phyloP scores from a whole-genome alignment of 1,140 invertebrate species.

The Laupala kohalensis region DNA sequence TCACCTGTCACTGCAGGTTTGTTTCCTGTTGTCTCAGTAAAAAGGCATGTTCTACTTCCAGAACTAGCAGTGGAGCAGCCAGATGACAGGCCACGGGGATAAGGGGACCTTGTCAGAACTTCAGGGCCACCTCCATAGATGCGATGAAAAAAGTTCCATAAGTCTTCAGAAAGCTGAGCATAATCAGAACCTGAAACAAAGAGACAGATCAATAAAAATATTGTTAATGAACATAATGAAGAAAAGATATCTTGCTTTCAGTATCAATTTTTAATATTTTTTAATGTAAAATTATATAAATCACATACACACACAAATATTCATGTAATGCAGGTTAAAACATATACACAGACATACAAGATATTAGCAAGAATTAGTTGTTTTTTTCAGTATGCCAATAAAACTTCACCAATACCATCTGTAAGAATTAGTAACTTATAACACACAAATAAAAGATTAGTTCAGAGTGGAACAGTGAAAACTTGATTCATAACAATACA shows the following conservation, averaged over 20 bases:
- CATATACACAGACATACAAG: no score
- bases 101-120: conserved; percentile 35
- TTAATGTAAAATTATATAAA: no score
- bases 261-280: no score
- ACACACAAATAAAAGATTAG: not conserved
- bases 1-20: not conserved
- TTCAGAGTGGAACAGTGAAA: not conserved
- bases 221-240: no score
- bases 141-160: conserved; percentile 71
- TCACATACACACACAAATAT: not conserved
- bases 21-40: not conserved
- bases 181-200: conserved; percentile 55
- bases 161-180: conserved; percentile 66
- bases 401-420: not conserved
- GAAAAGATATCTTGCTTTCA: no score
- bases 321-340: no score
- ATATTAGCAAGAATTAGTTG: no score
- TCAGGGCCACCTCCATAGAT: conserved; percentile 83
- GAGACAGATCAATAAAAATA: not conserved
- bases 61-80: not conserved
- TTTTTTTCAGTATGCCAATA: no score
- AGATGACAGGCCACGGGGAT: not conserved
- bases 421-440: not conserved
- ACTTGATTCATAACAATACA: not conserved
- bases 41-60: not conserved